phyloP scores from a whole-genome alignment of 2,888 invertebrate genomes.

The Terebella lapidaria region DNA sequence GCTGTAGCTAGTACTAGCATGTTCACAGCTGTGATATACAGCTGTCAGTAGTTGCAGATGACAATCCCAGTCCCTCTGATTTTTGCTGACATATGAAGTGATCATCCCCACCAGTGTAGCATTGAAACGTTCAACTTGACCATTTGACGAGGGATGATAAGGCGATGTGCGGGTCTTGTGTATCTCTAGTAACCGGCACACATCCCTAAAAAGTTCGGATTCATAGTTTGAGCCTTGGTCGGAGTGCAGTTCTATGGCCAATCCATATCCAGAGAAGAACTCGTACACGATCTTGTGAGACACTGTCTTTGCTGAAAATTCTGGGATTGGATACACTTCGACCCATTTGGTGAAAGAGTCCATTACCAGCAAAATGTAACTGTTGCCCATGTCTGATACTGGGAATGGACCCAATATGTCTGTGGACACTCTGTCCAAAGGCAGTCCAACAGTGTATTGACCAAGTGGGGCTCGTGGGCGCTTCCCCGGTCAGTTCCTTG shows the following conservation, averaged over 20 bases:
- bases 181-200: not conserved
- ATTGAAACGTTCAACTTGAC: too few species aligned
- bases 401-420: too few species aligned
- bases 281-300: not conserved
- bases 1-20: not conserved
- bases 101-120: too few species aligned
- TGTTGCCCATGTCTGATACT: too few species aligned
- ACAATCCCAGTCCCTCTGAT: not conserved
- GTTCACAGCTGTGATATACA: not conserved
- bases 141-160: not conserved
- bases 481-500: not conserved
- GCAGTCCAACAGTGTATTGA: too few species aligned
- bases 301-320: not conserved
- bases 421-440: too few species aligned
- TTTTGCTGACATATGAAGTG: not conserved
- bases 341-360: too few species aligned
- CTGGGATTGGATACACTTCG: too few species aligned
- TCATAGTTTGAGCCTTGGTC: not conserved
- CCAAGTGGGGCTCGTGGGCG: not conserved
- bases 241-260: not conserved
- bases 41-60: not conserved
- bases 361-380: too few species aligned
- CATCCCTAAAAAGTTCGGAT: not conserved
- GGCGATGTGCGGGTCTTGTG: not conserved
- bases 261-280: not conserved